Evolutionary conservation across 2,797 vertebrate species (phyloP), one percentile per base, ranked within the genome.

Genomic region (Cetoscarus ocellatus): DNA sequence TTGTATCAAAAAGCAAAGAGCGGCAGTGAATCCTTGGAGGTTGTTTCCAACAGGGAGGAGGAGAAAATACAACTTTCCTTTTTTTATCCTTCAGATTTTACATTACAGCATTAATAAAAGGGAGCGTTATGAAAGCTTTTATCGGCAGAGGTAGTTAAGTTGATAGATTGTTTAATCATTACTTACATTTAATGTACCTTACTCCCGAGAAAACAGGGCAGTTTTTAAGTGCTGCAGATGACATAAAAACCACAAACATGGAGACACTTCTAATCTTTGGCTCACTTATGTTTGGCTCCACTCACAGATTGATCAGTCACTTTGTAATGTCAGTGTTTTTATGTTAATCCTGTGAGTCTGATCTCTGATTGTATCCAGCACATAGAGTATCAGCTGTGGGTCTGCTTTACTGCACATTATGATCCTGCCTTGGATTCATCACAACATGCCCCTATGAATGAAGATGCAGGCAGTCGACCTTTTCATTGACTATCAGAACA

Each of bases 401-500:
- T 79, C 52, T 59, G 76, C 64, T 66, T 67, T 49, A 19, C 52
- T 63, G 39, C 45, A 63, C 70, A 64, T 65, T 64, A 79, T 75
- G 52, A 77, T 58, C 36, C 52, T 0, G 1, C 44, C 47, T 35
- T n/a, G 63, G 45, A 82, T 84, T 74, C 78, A 86, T 83, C 62
- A 63, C 54, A 71, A 55, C 53, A n/a, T 44, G 72, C 34, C 52
- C 50, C n/a, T 64, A 13, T 51, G 58, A 61, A 55, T 71, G 69
- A 59, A 64, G 40, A 76, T 38, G 15, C 3, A 38, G 73, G 54
- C 65, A 48, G 27, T 78, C 58, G 69, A 36, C 51, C 54, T 63
- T 73, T 80, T 75, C 61, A 75, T 77, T 67, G 62, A 18, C 49
- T 64, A 68, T 70, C 58, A 62, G 43, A 78, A 75, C 18, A 70